phyloP scores from a whole-genome alignment of 2,797 vertebrate genomes.

The Acropternis orthonyx region DNA sequence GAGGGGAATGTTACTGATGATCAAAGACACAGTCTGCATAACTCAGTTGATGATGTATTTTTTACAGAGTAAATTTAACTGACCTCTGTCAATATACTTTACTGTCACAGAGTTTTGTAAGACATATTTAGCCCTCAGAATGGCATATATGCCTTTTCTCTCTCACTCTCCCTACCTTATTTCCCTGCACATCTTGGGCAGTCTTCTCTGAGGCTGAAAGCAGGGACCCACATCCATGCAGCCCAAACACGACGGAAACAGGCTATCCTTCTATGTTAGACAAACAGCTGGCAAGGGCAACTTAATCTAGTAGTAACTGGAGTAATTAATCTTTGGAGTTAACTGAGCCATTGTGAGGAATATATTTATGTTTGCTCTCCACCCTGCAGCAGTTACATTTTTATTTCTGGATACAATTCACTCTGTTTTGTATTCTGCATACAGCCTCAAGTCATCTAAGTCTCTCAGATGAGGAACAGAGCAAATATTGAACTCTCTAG shows the following conservation, averaged over 20 bases:
- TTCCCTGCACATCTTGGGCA: not conserved
- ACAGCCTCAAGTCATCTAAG: not conserved
- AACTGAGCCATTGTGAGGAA: not conserved
- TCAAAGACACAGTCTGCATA: not conserved
- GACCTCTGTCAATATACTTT: slow-evolving; percentile 20
- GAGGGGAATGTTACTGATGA: not conserved
- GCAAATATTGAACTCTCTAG: not conserved
- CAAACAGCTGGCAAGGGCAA: not conserved
- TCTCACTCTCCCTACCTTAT: not conserved
- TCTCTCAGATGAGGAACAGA: slow-evolving; percentile 1
- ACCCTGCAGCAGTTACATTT: slow-evolving; percentile 9
- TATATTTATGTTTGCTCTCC: not conserved
- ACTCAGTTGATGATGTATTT: not conserved
- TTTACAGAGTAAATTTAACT: slow-evolving; percentile 19
- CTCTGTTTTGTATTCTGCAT: slow-evolving; percentile 8
- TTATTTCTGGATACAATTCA: slow-evolving; percentile 9
- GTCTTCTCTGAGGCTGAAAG: not conserved
- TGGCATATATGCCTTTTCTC: not conserved
- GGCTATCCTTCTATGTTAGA: not conserved
- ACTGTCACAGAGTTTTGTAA: not conserved
- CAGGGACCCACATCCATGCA: not conserved
- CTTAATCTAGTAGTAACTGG: not conserved
- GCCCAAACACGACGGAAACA: not conserved
- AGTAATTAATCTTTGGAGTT: slow-evolving; percentile 20
- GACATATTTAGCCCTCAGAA: not conserved